Base-by-base conservation (phyloP, 2,888 invertebrate species). In the Apoderus coryli region DNA sequence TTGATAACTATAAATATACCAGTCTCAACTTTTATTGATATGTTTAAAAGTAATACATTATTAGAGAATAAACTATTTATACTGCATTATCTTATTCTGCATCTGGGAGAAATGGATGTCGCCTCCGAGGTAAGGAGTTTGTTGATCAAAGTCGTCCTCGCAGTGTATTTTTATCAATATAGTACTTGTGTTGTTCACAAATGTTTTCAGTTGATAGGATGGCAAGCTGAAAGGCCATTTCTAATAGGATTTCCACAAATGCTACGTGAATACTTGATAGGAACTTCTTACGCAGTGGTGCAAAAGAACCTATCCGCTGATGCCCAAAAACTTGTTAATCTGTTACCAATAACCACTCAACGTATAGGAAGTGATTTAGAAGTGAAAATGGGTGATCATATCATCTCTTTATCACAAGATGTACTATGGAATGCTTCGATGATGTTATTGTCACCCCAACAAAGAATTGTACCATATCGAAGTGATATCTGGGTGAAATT, bases 401-500 rank as follows among this genome's bases (percentile, higher is more conserved):
- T 60, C 37, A 70, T 81, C 25, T 72, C 72, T 2, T 61, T 80
- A 39, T 73, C 73, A 5, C 76, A 76, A 44, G 81, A 82, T 57
- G 69, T 72, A 41, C 60, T 85, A 29, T 81, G 79, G 74, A 81
- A 80, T 50, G 78, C 81, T 7, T 70, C 76, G 13, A 82, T 80
- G 57, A 84, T 84, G 72, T 62, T 88, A 27, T 59, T 86, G 30
- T 79, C 85, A 3, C 84, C 85, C 2, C 75, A 82, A 33, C 85
- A 86, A 56, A 67, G 86, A 37, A 67, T 86, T 26, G 70, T 77
- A n/a, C 82, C 82, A 33, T 84, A 81, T 56, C 65, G 76, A 29
- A 72, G 73, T 38, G 85, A 86, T 56, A 69, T 80, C 46, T 86
- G 85, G 85, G 82, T 81, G 22, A 68, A 75, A 38, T 59, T 85